Conservation (phyloP, 1,140 invertebrate species). For the Cylas formicarius region DNA sequence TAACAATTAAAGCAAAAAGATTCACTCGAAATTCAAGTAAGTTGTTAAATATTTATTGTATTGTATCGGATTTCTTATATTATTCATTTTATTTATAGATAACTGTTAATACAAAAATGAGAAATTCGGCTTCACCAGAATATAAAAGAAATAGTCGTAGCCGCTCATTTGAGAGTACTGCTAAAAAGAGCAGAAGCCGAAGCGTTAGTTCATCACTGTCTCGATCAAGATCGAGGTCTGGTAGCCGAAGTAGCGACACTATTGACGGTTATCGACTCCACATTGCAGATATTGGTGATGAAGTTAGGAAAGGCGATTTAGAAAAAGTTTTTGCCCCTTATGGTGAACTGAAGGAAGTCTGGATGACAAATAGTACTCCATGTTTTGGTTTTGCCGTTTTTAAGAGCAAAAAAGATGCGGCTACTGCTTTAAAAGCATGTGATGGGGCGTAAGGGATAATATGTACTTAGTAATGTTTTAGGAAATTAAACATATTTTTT, state of each 20-base stretch:
- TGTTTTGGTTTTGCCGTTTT: constrained; percentile 70
- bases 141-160: constrained; percentile 12
- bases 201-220: constrained; percentile 26
- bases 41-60: no score
- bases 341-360: constrained; percentile 59
- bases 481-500: constrained; percentile 10
- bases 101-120: constrained; percentile 14
- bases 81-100: not conserved
- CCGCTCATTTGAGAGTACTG: constrained; percentile 13
- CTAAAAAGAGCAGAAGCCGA: constrained; percentile 29
- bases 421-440: constrained; percentile 54
- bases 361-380: constrained; percentile 61
- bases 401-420: constrained; percentile 61
- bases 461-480: not conserved
- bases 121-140: constrained; percentile 10
- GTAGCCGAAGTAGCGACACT: constrained; percentile 38
- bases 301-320: constrained; percentile 47
- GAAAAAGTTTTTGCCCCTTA: constrained; percentile 60
- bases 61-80: no score
- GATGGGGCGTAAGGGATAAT: constrained; percentile 53
- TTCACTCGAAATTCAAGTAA: no score
- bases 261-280: constrained; percentile 43
- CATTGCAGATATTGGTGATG: constrained; percentile 44
- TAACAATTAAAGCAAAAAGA: no score
- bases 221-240: constrained; percentile 37